These are phyloP conservation scores for Pogonus chalceus DNA, from an alignment of 1,140 invertebrate species.

Conservation along the genomic window DNA sequence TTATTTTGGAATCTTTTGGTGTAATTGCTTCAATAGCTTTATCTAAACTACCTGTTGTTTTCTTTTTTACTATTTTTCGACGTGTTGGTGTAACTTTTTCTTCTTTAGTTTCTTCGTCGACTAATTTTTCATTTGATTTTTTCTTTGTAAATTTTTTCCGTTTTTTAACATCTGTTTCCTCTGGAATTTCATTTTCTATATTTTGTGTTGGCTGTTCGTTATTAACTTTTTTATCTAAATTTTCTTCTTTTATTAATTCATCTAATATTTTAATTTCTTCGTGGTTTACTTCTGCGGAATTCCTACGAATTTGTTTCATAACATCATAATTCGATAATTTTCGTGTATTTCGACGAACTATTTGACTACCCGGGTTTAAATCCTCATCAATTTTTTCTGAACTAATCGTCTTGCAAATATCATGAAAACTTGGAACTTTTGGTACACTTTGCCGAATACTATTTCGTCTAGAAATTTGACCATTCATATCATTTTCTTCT, in stretches of 20 bases:
- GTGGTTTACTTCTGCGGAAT: conserved; percentile 40
- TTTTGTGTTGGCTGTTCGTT: conserved; percentile 16
- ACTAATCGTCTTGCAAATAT: conserved; percentile 42
- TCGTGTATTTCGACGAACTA: conserved; percentile 27
- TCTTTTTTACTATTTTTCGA: conserved; percentile 24
- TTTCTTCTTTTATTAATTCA: conserved; percentile 40
- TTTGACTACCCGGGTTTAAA: conserved; percentile 39
- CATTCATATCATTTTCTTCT: neutral
- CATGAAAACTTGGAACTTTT: conserved; percentile 39
- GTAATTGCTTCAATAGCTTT: neutral
- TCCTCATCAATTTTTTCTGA: conserved; percentile 40
- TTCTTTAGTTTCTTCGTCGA: conserved; percentile 24
- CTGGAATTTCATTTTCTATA: too few relatives aligned
- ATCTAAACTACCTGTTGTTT: conserved; percentile 24
- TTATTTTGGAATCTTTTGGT: neutral
- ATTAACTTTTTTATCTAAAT: conserved; percentile 32
- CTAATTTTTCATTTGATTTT: conserved; percentile 18
- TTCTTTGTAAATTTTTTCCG: conserved; percentile 26
- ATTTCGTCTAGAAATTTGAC: conserved; percentile 16
- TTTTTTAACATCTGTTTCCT: conserved; percentile 20
- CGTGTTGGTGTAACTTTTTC: conserved; percentile 26
- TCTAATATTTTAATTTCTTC: conserved; percentile 42
- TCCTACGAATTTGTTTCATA: conserved; percentile 33
- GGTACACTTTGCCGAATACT: conserved; percentile 27
- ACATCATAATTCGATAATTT: conserved; percentile 26